phyloP scores from a whole-genome alignment of 2,113 vertebrate species.

The Gasterosteus aculeatus region DNA sequence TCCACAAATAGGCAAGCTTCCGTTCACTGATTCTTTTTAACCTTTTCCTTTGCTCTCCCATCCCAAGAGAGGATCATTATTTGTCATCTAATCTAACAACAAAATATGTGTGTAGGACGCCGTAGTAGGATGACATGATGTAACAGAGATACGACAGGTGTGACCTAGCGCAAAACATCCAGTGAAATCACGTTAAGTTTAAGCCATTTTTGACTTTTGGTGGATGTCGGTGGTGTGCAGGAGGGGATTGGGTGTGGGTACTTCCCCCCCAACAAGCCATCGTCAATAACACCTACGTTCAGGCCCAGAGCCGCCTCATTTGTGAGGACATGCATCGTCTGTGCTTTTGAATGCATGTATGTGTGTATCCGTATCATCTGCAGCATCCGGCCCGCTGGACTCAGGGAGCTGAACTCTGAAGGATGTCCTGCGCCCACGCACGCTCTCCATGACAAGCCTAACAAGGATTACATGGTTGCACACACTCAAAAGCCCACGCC shows the following conservation, averaged over 20 bases:
- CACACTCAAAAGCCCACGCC: constrained; percentile 62
- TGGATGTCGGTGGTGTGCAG: constrained; percentile 26
- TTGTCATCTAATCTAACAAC: constrained; percentile 50
- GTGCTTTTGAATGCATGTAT: constrained; percentile 51
- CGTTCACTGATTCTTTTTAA: constrained; percentile 21
- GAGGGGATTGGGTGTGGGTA: constrained; percentile 49
- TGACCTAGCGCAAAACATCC: constrained; percentile 10
- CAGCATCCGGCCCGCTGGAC: constrained; percentile 66
- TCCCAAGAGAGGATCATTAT: constrained; percentile 36
- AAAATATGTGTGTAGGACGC: constrained; percentile 31
- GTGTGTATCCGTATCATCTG: constrained; percentile 38
- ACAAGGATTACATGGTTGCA: constrained; percentile 54
- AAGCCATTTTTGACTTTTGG: not conserved
- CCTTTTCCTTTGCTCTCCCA: constrained; percentile 34
- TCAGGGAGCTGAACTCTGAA: constrained; percentile 65
- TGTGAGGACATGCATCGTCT: constrained; percentile 41
- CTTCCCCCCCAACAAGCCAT: constrained; percentile 31
- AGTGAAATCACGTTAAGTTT: not conserved
- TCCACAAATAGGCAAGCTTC: constrained; percentile 3
- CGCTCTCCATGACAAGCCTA: constrained; percentile 49
- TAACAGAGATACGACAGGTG: constrained; percentile 17
- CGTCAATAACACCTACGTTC: constrained; percentile 53
- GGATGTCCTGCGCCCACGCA: constrained; percentile 73
- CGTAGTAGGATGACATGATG: constrained; percentile 20
- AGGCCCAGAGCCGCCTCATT: constrained; percentile 8